Base-by-base conservation (phyloP, 2,888 invertebrate genomes). In the Mythimna vitellina region DNA sequence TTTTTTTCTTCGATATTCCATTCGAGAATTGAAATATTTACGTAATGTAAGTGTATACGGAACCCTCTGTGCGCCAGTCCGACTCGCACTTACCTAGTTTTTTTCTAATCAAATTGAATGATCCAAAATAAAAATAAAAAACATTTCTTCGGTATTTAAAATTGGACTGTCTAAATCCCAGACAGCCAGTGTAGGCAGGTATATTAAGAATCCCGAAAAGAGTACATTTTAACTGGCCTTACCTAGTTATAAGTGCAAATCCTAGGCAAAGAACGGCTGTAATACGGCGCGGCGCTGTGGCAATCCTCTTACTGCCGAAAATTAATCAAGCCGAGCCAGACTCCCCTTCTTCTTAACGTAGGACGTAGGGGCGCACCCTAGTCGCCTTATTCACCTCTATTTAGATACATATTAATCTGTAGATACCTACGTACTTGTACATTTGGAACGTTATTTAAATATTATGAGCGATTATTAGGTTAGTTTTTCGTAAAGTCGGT, bases 261-360 rank as follows among this genome's bases (percentile, higher is more conserved):
- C 84, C 86, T 80, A 84, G 85, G 83, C 68, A 82, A 81, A 82
- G 78, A 81, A 82, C 76, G 83, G 81, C 76, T 75, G 82, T 86
- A 87, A 84, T 84, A 87, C 85, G 81, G 60, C 78, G 72, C 78
- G 72, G 78, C 49, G 51, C 57, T 79, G 77, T 68, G 82, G 78
- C 83, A 94, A 95, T 95, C 95, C 94, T 87, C 95, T 95, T 95
- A 94, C 88, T 82, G 88, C 88, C 91, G 86, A 93, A 95, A 94
- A 94, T 94, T 95, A 95, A 95, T 95, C 94, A 95, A 92, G 88
- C 70, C 53, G 81, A 46, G 84, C 81, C 80, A 80, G 76, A 69
- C 80, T 70, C 84, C 76, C 81, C 86, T 86, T 90, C 86, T 86
- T 90, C 89, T 90, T 89, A 90, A 68, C 76, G 84, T 65, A 76